These are phyloP conservation scores for Diachrysia chrysitis DNA, from an alignment of 2,888 invertebrate genomes.

Conservation along the genomic window DNA sequence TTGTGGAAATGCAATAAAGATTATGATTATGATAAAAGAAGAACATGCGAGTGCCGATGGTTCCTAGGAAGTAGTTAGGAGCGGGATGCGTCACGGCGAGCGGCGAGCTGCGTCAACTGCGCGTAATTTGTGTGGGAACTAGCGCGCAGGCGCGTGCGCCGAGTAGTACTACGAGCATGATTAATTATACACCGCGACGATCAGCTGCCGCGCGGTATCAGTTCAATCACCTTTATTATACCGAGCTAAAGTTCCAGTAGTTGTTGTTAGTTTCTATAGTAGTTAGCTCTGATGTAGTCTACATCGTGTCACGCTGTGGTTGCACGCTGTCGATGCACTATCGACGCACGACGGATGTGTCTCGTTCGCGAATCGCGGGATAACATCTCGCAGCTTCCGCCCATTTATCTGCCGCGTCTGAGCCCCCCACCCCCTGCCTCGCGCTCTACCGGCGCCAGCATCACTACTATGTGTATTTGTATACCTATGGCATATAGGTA, in stretches of 20 bases:
- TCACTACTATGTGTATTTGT: background rate
- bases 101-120: conserved; percentile 49
- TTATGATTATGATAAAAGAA: too few species aligned
- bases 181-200: conserved; percentile 15
- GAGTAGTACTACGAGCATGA: background rate
- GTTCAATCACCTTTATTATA: background rate
- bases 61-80: background rate
- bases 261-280: background rate
- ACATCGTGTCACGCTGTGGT: conserved; percentile 11
- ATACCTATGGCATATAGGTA: too few species aligned
- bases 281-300: background rate
- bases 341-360: conserved; percentile 61
- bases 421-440: conserved; percentile 23
- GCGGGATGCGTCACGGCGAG: conserved; percentile 16
- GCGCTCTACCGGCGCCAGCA: conserved; percentile 6
- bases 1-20: too few species aligned
- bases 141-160: conserved; percentile 27
- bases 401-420: conserved; percentile 68
- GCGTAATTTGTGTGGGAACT: conserved; percentile 66
- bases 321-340: conserved; percentile 55
- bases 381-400: conserved; percentile 69
- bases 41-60: background rate
- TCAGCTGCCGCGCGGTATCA: conserved; percentile 2
- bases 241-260: background rate
- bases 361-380: conserved; percentile 59